phyloP scores from a whole-genome alignment of 2,797 vertebrate species.

The Coregonus suidteri region DNA sequence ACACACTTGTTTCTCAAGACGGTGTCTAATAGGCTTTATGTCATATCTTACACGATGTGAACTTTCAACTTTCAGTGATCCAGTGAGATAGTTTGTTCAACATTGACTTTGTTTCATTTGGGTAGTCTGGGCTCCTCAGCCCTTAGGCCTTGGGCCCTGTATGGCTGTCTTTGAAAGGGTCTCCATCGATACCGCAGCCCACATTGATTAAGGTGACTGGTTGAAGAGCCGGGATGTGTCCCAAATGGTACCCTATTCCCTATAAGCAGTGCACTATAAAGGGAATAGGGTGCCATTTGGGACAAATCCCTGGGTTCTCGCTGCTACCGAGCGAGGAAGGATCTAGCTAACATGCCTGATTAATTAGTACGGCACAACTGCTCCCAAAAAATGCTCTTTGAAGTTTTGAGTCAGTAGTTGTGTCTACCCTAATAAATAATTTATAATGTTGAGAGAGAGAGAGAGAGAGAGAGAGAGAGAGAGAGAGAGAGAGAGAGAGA shows the following conservation, averaged over 20 bases:
- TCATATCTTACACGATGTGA: not conserved
- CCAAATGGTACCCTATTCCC: not conserved
- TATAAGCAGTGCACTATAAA: not conserved
- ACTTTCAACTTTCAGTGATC: too few relatives aligned
- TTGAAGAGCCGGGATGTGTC: not conserved
- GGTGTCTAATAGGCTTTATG: not conserved
- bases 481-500: not conserved
- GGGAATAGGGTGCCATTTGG: conserved; percentile 1
- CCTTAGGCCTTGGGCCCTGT: not conserved
- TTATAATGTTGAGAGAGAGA: conserved; percentile 28
- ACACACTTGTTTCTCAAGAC: not conserved
- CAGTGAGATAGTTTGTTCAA: conserved; percentile 2
- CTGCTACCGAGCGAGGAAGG: conserved; percentile 22
- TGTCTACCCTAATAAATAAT: conserved; percentile 57
- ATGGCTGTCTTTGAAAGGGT: not conserved
- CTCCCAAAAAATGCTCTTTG: conserved; percentile 44
- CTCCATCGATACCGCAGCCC: conserved; percentile 9
- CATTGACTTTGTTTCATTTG: not conserved
- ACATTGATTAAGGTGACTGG: conserved; percentile 37
- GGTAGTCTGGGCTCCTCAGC: not conserved
- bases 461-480: too few relatives aligned
- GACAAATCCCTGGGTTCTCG: conserved; percentile 2
- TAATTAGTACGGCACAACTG: conserved; percentile 45
- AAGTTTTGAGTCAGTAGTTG: conserved; percentile 61
- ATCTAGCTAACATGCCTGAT: conserved; percentile 31